Percentiles rank a stretch among this genome's conserved stretches.
Conservation (phyloP, 2,888 invertebrate genomes). For the Cataglyphis cursor region DNA sequence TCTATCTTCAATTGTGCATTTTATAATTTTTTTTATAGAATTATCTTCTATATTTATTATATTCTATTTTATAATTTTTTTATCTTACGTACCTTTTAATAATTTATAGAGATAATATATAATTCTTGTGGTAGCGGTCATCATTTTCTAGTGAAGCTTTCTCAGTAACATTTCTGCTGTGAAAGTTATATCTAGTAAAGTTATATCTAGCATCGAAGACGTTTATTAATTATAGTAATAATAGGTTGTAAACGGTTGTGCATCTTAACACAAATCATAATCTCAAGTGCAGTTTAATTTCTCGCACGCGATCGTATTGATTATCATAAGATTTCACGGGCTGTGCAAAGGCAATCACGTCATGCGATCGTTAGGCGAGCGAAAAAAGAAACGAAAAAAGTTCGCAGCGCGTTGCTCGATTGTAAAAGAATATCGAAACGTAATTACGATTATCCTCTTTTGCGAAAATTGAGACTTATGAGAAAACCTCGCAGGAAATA, state of each 20-base stretch:
- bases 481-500: background rate
- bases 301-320: background rate
- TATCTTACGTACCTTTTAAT: background rate
- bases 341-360: background rate
- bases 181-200: too few relatives aligned
- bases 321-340: conserved; percentile 11
- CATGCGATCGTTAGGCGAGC: background rate
- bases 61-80: background rate
- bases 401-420: background rate
- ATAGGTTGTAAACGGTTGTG: background rate
- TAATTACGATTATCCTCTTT: conserved; percentile 1
- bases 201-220: background rate
- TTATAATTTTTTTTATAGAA: background rate
- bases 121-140: background rate
- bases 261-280: conserved; percentile 20
- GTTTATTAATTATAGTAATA: conserved; percentile 28
- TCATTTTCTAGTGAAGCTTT: background rate
- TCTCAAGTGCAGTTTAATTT: conserved; percentile 5
- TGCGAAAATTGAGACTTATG: conserved; percentile 4
- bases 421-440: background rate
- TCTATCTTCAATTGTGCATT: background rate
- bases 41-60: background rate
- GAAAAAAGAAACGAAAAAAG: background rate
- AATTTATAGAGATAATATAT: background rate
- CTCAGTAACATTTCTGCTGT: background rate